Conservation (phyloP, 2,888 invertebrate species). For the Latheticus oryzae region DNA sequence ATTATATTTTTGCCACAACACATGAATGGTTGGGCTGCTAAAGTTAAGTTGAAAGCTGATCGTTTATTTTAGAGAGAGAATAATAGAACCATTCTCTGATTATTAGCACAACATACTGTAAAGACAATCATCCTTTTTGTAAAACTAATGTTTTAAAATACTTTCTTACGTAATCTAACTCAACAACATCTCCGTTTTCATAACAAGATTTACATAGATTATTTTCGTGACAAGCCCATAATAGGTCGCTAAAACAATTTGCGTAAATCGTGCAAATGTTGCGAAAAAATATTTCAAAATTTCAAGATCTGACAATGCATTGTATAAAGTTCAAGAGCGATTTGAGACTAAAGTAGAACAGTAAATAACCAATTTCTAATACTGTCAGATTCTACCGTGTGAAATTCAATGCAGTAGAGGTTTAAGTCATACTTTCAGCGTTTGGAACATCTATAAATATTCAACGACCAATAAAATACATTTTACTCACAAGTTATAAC, state of each 20-base stretch:
- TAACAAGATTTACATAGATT: conserved; percentile 15
- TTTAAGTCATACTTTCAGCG: conserved; percentile 22
- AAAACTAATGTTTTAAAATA: too few relatives aligned
- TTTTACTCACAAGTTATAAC: conserved; percentile 16
- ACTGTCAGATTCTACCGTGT: conserved; percentile 25
- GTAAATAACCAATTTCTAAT: conserved; percentile 4
- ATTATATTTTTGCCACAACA: too few relatives aligned
- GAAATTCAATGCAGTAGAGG: conserved; percentile 27
- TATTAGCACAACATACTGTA: too few relatives aligned
- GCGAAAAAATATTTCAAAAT: conserved; percentile 10
- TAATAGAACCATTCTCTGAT: too few relatives aligned
- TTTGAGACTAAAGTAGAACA: conserved; percentile 15
- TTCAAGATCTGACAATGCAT: conserved; percentile 12
- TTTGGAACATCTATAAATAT: conserved; percentile 19
- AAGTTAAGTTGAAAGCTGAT: too few relatives aligned
- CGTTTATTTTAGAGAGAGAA: too few relatives aligned
- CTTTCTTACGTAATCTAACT: conserved; percentile 10
- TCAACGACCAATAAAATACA: conserved; percentile 22
- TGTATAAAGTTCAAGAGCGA: conserved; percentile 24
- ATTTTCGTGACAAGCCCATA: conserved; percentile 18
- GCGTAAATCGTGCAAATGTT: conserved; percentile 17
- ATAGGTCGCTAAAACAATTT: conserved; percentile 13
- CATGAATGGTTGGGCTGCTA: too few relatives aligned
- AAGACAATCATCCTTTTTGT: neutral
- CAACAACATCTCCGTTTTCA: conserved; percentile 22